Conservation (phyloP, 2,113 vertebrate species). For the Symphodus melops region DNA sequence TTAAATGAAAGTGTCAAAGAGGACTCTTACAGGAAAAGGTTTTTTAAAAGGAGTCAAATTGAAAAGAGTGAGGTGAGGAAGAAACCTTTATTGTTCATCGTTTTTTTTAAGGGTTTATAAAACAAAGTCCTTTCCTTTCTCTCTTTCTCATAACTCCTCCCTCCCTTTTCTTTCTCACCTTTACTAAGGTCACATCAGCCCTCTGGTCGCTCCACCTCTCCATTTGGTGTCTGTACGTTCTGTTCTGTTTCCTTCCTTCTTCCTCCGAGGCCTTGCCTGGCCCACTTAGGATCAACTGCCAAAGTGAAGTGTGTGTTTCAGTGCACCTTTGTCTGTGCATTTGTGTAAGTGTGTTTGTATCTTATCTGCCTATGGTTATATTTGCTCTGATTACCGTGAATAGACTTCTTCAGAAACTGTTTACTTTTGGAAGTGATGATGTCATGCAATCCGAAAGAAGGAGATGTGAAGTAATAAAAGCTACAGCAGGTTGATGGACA, state of each 20-base stretch:
- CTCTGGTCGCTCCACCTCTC: constrained; percentile 47
- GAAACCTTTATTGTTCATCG: constrained; percentile 18
- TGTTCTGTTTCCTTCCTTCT: constrained; percentile 58
- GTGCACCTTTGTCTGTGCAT: not conserved
- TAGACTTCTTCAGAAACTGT: not conserved
- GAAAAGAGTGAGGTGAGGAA: constrained; percentile 5
- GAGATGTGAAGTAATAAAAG: not conserved
- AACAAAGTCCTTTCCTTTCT: constrained; percentile 21
- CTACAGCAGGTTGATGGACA: constrained; percentile 6
- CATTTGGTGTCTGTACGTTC: constrained; percentile 58
- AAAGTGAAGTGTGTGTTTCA: constrained; percentile 3
- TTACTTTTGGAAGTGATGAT: constrained; percentile 3
- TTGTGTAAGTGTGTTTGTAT: not conserved
- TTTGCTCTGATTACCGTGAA: constrained; percentile 27
- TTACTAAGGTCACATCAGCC: constrained; percentile 45
- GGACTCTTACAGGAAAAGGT: not conserved
- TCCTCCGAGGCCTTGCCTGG: constrained; percentile 59
- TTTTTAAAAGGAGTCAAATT: not conserved
- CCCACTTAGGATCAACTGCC: constrained; percentile 53
- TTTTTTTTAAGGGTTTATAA: constrained; percentile 18
- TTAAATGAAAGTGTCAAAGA: not conserved
- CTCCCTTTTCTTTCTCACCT: constrained; percentile 22
- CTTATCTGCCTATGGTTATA: constrained; percentile 10
- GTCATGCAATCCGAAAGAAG: not conserved
- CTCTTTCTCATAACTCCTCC: constrained; percentile 11